These are phyloP conservation scores for Paraplagusia blochii DNA, from an alignment of 2,113 vertebrate genomes.

Conservation along the genomic window DNA sequence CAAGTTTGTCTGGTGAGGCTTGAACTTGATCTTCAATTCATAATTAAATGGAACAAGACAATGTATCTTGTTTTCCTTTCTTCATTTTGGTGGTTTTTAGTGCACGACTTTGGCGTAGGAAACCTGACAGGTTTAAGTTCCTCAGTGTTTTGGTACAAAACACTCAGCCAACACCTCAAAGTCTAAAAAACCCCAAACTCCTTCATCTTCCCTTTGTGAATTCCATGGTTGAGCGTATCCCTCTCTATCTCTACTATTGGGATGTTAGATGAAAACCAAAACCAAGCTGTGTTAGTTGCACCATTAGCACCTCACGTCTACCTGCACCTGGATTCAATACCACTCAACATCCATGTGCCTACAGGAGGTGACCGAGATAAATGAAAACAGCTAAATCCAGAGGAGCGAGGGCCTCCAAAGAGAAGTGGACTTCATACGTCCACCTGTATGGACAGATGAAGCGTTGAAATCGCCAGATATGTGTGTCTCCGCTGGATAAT, in stretches of 20 bases:
- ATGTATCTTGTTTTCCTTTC: slow-evolving; percentile 27
- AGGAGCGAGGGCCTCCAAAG: slow-evolving; percentile 18
- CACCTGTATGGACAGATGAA: slow-evolving; percentile 58
- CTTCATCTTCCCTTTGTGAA: slow-evolving; percentile 25
- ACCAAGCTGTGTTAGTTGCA: slow-evolving; percentile 8
- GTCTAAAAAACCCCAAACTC: slow-evolving; percentile 63
- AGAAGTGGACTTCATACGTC: slow-evolving; percentile 24
- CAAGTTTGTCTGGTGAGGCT: neutral
- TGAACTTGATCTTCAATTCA: slow-evolving; percentile 29
- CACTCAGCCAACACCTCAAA: slow-evolving; percentile 75
- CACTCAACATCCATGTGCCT: slow-evolving; percentile 12
- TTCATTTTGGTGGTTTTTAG: slow-evolving; percentile 63
- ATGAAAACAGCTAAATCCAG: slow-evolving; percentile 20
- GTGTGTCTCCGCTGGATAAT: slow-evolving; percentile 53
- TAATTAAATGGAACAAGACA: slow-evolving; percentile 28
- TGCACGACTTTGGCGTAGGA: slow-evolving; percentile 67
- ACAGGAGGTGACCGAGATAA: slow-evolving; percentile 19
- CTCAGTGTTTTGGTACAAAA: slow-evolving; percentile 75
- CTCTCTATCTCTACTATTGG: too few relatives aligned
- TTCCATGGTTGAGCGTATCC: slow-evolving; percentile 51
- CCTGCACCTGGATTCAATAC: slow-evolving; percentile 31
- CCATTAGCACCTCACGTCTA: too few relatives aligned
- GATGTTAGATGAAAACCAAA: slow-evolving; percentile 18
- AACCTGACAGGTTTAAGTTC: slow-evolving; percentile 65
- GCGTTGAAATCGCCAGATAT: slow-evolving; percentile 50